Conservation (phyloP, 2,797 vertebrate species). For the Anguilla pacifica region DNA sequence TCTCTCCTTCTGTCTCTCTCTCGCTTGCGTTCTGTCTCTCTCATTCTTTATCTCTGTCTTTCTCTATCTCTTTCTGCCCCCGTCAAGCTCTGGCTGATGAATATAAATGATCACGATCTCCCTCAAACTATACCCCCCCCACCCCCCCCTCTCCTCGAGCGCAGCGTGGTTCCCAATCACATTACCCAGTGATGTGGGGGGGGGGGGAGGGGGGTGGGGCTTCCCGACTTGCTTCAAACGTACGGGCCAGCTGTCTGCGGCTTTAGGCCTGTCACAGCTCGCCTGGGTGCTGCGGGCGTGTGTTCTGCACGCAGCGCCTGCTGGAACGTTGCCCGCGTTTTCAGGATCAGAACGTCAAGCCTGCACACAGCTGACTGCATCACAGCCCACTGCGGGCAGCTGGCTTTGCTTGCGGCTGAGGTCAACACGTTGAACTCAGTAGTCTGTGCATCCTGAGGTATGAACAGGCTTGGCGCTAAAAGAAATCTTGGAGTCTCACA, state of each 20-base stretch:
- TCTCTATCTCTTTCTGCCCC: slow-evolving; percentile 8
- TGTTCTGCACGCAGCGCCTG: too few relatives aligned
- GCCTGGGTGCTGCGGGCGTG: too few relatives aligned
- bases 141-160: background rate
- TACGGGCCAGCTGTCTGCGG: background rate
- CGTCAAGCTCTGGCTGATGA: background rate
- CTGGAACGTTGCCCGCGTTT: too few relatives aligned
- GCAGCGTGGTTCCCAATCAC: background rate
- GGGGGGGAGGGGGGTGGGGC: background rate
- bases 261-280: too few relatives aligned
- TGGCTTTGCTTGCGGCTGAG: too few relatives aligned
- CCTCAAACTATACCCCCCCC: background rate
- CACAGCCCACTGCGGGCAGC: too few relatives aligned
- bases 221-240: background rate
- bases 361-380: too few relatives aligned
- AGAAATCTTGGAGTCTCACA: too few relatives aligned
- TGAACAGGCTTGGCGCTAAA: too few relatives aligned
- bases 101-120: background rate
- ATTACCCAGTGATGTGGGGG: background rate
- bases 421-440: too few relatives aligned
- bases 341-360: too few relatives aligned
- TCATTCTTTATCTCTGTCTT: background rate
- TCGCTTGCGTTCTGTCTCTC: background rate
- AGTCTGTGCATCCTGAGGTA: too few relatives aligned
- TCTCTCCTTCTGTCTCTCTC: background rate